Evolutionary conservation across 2,888 invertebrate genomes (phyloP).

Genomic region (Caenorhabditis auriculariae): DNA sequence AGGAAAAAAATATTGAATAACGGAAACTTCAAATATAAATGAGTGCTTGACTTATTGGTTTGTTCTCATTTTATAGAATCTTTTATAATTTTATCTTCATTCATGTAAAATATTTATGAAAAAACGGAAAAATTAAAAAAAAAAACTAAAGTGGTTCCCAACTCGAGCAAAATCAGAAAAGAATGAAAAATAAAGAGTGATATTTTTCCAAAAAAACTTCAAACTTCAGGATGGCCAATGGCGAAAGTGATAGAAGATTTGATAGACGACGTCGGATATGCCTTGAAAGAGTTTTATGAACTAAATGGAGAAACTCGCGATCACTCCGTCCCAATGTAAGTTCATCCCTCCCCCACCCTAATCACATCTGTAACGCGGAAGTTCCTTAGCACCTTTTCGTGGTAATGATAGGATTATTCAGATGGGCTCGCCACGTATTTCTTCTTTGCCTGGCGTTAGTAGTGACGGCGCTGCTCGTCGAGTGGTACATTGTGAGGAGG

Average conservation of each 20-base stretch:
- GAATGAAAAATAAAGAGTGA: background rate
- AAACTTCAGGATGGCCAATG: constrained; percentile 38
- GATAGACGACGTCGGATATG: constrained; percentile 50
- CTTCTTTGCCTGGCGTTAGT: constrained; percentile 43
- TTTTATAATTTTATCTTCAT: no score
- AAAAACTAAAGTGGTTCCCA: no score
- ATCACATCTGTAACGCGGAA: background rate
- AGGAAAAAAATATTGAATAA: no score
- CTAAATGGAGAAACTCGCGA: constrained; percentile 43
- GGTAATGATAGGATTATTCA: constrained; percentile 5
- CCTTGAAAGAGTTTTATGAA: constrained; percentile 43
- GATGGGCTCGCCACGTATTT: constrained; percentile 50
- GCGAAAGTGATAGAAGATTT: constrained; percentile 38
- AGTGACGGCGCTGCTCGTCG: constrained; percentile 48
- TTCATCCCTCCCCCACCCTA: no score
- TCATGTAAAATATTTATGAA: no score
- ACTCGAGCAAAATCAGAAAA: background rate
- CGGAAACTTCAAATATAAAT: no score
- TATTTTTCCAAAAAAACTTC: background rate
- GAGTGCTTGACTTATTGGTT: no score
- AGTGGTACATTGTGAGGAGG: constrained; percentile 56
- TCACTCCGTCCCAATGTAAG: constrained; percentile 44
- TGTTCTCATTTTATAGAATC: no score
- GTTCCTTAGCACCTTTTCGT: no score
- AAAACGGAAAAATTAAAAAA: background rate